Base-by-base conservation (phyloP, 2,797 vertebrate genomes). In the Microcaecilia unicolor region DNA sequence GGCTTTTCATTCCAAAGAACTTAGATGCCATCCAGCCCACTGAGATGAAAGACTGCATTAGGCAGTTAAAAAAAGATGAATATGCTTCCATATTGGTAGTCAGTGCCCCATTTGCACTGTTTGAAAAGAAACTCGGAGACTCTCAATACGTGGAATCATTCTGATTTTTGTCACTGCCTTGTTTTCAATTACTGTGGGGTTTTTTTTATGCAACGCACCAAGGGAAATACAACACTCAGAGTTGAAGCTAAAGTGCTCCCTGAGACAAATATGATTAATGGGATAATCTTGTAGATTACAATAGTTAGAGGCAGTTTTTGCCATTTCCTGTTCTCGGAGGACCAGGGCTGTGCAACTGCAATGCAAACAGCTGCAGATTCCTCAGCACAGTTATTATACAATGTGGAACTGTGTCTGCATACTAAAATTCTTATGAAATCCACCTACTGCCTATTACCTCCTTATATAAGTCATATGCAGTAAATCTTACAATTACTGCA, bases 251-350 rank as follows among this genome's bases (percentile, higher is more conserved):
- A 67, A 61, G 60, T 62, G 42, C 44, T 72, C 54, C 53, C 10
- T 21, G 55, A 64, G 66, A 69, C 51, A 46, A 55, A 56, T 15
- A 37, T 62, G 66, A 72, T 72, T 56, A 61, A 74, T 68, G 64
- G 68, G 60, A 64, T 60, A 55, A 71, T 61, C 55, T 52, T 32
- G 52, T 48, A 49, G 54, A 63, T 64, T 65, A 66, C 52, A 68
- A 67, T 38, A 61, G 62, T 72, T 42, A 41, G 62, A 66, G 61
- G 67, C 68, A 58, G 55, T 48, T 51, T 44, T 64, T 69, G 67
- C 66, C 51, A 38, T 61, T 53, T 38, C 36, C 18, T 1, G 0
- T 34, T 70, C 75, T 58, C 71, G 20, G 5, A 59, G 67, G 71
- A 66, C 59, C 0, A 19, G 11, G 23, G 31, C 58, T 24, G 4